These are phyloP conservation scores for Trileptium ribeirensis DNA, from an alignment of 2,888 invertebrate genomes.

Conservation along the genomic window DNA sequence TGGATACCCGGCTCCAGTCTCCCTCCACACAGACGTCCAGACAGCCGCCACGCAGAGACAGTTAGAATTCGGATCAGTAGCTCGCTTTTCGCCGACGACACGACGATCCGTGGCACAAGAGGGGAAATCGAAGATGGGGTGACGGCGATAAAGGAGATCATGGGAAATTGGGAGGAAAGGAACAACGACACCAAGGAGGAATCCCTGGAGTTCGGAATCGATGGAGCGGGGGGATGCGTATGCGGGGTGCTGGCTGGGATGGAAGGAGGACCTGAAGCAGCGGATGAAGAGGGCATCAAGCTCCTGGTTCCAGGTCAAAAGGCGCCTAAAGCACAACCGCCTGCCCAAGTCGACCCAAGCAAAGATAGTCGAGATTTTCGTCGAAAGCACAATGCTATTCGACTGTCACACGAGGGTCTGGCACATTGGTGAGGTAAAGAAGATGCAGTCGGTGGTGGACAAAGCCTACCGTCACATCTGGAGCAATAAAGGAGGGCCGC, in stretches of 20 bases:
- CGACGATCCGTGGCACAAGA: background rate
- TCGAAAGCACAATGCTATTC: background rate
- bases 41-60: background rate
- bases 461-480: slow-evolving; percentile 5
- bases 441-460: background rate
- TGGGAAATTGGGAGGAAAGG: background rate
- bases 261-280: slow-evolving; percentile 8
- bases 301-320: background rate
- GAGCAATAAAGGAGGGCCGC: background rate
- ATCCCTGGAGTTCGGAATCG: background rate
- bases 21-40: background rate
- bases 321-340: background rate
- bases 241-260: slow-evolving; percentile 4
- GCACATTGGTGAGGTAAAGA: background rate
- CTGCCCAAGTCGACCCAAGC: background rate
- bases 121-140: background rate
- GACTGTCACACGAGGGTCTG: background rate
- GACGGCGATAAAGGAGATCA: background rate
- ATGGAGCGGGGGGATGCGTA: too few relatives aligned
- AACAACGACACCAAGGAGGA: slow-evolving; percentile 1
- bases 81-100: slow-evolving; percentile 1
- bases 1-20: background rate
- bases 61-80: background rate
- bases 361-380: background rate
- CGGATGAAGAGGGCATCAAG: background rate